Evolutionary conservation across 2,888 invertebrate genomes (phyloP), one percentile per base, ranked within the genome.

Genomic region (Mythimna vitellina): DNA sequence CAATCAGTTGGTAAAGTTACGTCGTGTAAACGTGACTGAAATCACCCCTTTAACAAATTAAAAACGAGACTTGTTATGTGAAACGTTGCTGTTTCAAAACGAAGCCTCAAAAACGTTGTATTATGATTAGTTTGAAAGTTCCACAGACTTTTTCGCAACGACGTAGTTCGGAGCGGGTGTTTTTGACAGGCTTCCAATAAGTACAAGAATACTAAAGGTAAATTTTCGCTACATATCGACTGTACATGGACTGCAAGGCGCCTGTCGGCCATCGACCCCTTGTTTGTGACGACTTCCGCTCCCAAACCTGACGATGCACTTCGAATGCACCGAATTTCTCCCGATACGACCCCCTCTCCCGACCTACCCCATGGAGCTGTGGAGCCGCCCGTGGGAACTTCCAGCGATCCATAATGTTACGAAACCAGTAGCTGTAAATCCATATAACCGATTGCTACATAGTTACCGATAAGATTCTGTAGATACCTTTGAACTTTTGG

Each of bases 201-300:
- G 9, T 46, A 61, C 42, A 58, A 57, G 25, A 69, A 20, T 58
- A 46, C 9, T 62, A 32, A 54, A 71, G 76, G 78, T 84, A 78
- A 17, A 61, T 57, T 65, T 65, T 76, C 76, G 56, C 68, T 70
- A 81, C 61, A 71, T 86, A 82, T 88, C 81, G 84, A 88, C 77
- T 79, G 80, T 70, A 73, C 57, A 80, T 89, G 86, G 93, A 88
- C 93, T 82, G 77, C 66, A 65, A 77, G 95, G 93, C 95, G 95
- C 95, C 95, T 81, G 51, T 56, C 89, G 93, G 92, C 84, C 93
- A 84, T 89, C 86, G 90, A 93, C 90, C 94, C 84, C 88, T 79
- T 94, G 93, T 94, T 95, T 95, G 93, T 92, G 89, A 92, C 90
- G 89, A 91, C 91, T 94, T 94, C 94, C 92, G 91, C 87, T 86